Evolutionary conservation across 2,888 invertebrate genomes (phyloP).

Genomic region (Dasypogon diadema): DNA sequence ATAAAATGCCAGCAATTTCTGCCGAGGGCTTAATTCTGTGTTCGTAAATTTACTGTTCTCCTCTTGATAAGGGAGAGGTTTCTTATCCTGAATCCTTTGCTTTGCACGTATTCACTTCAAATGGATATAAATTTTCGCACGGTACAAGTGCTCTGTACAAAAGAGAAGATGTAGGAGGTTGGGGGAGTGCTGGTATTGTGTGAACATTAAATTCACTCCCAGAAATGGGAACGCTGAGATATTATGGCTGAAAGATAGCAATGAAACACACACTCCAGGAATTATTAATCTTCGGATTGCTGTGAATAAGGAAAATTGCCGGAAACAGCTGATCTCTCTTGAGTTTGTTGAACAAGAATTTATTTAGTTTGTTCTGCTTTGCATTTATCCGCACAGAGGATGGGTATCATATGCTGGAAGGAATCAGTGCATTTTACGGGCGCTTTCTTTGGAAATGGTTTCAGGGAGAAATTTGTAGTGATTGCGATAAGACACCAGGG

Average conservation of each 20-base stretch:
- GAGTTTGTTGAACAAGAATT: too few species aligned
- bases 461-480: too few species aligned
- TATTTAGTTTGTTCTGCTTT: too few species aligned
- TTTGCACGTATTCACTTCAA: slow-evolving; percentile 21
- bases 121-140: background rate
- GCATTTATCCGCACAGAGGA: too few species aligned
- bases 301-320: background rate
- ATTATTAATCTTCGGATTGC: background rate
- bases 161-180: background rate
- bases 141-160: background rate
- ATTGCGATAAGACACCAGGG: too few species aligned
- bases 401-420: too few species aligned
- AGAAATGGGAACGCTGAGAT: background rate
- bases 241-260: slow-evolving; percentile 27
- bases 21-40: slow-evolving; percentile 10
- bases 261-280: slow-evolving; percentile 1
- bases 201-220: background rate
- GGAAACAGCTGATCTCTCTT: background rate
- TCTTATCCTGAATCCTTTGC: slow-evolving; percentile 25
- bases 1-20: background rate
- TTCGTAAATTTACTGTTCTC: slow-evolving; percentile 27
- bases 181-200: background rate
- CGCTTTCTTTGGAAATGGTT: too few species aligned
- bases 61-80: slow-evolving; percentile 7
- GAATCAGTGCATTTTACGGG: too few species aligned